These are phyloP conservation scores for Rattus norvegicus DNA, from an alignment of 2,113 vertebrate species.

Conservation along the genomic window DNA sequence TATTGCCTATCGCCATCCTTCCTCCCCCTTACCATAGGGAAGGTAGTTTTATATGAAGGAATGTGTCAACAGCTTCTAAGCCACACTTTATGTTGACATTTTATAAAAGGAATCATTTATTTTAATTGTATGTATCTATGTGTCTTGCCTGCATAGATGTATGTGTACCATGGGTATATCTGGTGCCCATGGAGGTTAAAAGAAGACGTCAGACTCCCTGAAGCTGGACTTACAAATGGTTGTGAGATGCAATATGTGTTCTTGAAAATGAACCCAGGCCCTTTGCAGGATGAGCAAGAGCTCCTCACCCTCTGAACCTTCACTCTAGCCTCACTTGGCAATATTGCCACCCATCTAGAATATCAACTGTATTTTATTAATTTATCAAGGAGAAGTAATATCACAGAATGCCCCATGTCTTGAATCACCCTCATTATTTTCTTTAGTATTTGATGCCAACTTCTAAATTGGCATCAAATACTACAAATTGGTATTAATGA, in stretches of 20 bases:
- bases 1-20: background rate
- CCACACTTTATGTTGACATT: background rate
- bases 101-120: background rate
- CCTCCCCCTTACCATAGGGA: background rate
- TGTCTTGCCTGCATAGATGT: background rate
- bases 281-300: background rate
- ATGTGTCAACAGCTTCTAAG: background rate
- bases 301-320: background rate
- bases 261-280: background rate
- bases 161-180: background rate
- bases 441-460: background rate
- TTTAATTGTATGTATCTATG: background rate
- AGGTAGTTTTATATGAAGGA: background rate
- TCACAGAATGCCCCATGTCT: background rate
- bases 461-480: slow-evolving; percentile 14
- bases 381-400: background rate
- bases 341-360: background rate
- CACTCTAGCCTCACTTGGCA: background rate
- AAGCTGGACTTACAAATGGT: background rate
- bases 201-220: background rate
- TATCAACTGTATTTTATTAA: background rate
- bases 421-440: background rate
- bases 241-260: background rate
- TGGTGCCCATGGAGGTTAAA: background rate
- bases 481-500: background rate